Percentiles rank a stretch among this genome's conserved stretches.
Conservation (phyloP, 2,888 invertebrate species). For the Blomia tropicalis region DNA sequence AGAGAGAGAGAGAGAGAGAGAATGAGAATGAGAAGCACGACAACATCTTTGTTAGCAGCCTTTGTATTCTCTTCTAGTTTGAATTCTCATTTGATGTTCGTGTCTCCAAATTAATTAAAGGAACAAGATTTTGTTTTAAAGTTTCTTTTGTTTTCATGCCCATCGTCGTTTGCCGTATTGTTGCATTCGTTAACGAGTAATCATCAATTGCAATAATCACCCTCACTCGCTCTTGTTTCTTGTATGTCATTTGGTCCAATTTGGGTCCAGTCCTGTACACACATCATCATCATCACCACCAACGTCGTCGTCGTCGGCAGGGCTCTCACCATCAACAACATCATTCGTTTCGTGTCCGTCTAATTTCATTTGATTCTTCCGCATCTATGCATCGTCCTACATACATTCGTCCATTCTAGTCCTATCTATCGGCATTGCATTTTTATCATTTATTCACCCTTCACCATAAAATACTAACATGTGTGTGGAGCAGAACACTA, state of each 20-base stretch:
- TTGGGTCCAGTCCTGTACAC: too few relatives aligned
- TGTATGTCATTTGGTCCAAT: not conserved
- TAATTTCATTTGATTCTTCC: slow-evolving; percentile 15
- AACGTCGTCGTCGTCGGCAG: too few relatives aligned
- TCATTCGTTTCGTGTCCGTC: not conserved
- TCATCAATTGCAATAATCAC: not conserved
- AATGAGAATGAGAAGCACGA: too few relatives aligned
- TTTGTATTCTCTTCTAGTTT: not conserved
- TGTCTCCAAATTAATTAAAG: slow-evolving; percentile 9
- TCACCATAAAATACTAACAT: too few relatives aligned
- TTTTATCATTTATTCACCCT: not conserved
- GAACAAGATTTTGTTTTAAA: slow-evolving; percentile 6
- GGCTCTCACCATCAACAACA: too few relatives aligned
- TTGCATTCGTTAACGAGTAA: not conserved
- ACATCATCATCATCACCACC: too few relatives aligned
- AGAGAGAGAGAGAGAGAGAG: too few relatives aligned
- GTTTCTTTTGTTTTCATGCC: not conserved
- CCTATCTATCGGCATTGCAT: not conserved
- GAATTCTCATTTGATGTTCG: not conserved
- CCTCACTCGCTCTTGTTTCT: not conserved
- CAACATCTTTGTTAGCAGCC: slow-evolving; percentile 1
- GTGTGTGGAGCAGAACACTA: too few relatives aligned
- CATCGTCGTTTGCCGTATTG: not conserved
- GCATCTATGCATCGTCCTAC: not conserved
- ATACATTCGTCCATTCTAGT: not conserved